Conservation (phyloP, 2,113 vertebrate species). For the Callospermophilus lateralis region DNA sequence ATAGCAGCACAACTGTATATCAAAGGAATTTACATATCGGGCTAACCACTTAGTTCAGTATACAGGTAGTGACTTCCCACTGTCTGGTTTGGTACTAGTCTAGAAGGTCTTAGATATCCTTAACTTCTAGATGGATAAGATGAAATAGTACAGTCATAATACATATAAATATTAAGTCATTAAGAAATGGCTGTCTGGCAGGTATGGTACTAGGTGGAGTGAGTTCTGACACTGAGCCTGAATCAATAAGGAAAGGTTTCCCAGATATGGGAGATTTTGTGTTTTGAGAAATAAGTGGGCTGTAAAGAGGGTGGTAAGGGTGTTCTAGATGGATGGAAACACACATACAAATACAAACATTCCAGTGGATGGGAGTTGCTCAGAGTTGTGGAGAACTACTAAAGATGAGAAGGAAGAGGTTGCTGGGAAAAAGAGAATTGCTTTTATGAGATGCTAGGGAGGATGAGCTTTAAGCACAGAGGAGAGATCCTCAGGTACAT, state of each 20-base stretch:
- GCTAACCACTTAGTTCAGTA: neutral
- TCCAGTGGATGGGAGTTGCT: neutral
- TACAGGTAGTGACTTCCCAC: fast-evolving
- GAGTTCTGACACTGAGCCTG: neutral
- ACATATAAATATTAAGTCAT: neutral
- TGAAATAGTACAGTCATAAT: neutral
- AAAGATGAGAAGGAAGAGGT: neutral
- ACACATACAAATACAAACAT: neutral
- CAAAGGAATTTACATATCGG: neutral
- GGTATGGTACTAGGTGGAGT: neutral
- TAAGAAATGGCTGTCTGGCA: neutral
- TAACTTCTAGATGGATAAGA: neutral
- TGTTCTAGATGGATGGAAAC: neutral
- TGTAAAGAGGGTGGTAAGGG: neutral
- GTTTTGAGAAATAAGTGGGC: neutral
- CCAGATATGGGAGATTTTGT: neutral
- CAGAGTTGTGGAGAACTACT: neutral
- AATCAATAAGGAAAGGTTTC: neutral
- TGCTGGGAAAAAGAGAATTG: neutral
- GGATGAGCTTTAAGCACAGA: neutral
- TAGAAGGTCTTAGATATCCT: neutral
- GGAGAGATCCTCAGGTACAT: neutral
- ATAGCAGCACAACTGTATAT: neutral
- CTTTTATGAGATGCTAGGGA: neutral
- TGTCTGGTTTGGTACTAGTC: neutral